These are phyloP conservation scores for Tiaroga cobitis DNA, from an alignment of 2,797 vertebrate genomes.

Conservation along the genomic window DNA sequence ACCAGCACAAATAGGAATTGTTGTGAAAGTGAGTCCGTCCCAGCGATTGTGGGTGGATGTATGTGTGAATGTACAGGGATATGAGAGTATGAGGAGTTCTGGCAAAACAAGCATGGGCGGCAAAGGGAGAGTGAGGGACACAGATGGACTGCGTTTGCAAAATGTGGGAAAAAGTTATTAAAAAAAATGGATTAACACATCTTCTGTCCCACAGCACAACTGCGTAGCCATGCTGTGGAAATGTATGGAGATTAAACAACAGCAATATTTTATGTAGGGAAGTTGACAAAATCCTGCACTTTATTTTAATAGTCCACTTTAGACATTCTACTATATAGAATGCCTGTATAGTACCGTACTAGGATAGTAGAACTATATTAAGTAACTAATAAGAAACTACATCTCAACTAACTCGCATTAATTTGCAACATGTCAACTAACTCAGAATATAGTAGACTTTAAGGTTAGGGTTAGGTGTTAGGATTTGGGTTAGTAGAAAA, in stretches of 20 bases:
- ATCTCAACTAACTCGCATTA: neutral
- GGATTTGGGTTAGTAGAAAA: neutral
- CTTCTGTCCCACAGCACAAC: slow-evolving; percentile 45
- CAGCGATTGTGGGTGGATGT: slow-evolving; percentile 60
- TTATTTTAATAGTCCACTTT: neutral
- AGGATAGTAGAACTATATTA: neutral
- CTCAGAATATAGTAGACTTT: neutral
- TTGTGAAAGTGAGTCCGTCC: slow-evolving; percentile 49
- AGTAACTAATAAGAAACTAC: neutral
- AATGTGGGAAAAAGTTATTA: slow-evolving; percentile 55
- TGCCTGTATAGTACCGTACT: neutral
- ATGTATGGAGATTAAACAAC: slow-evolving; percentile 7
- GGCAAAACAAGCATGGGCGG: slow-evolving; percentile 57
- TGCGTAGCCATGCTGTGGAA: slow-evolving; percentile 35
- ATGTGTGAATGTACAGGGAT: slow-evolving; percentile 39
- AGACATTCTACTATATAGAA: neutral
- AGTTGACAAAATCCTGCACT: neutral
- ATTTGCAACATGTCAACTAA: neutral
- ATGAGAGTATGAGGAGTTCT: slow-evolving; percentile 58
- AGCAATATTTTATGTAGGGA: neutral
- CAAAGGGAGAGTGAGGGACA: slow-evolving; percentile 59
- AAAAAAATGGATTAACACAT: slow-evolving; percentile 53
- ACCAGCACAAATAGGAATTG: slow-evolving; percentile 45
- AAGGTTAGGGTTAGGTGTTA: neutral
- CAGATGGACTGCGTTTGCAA: slow-evolving; percentile 60